phyloP scores from a whole-genome alignment of 2,888 invertebrate genomes.

The Polymixis lichenea region DNA sequence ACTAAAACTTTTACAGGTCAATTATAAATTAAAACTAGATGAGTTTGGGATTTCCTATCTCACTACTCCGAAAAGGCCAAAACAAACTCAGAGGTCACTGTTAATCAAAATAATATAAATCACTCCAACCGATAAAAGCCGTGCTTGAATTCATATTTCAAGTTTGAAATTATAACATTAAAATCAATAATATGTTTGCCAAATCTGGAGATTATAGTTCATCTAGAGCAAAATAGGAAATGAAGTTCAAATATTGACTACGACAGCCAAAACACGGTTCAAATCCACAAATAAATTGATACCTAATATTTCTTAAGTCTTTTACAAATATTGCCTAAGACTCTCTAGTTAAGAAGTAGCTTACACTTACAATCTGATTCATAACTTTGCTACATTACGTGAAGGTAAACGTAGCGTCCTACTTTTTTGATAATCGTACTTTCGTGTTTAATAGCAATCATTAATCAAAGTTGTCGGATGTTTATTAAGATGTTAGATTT shows the following conservation, averaged over 20 bases:
- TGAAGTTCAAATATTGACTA: background rate
- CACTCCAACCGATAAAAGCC: too few relatives aligned
- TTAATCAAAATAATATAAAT: too few relatives aligned
- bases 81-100: too few relatives aligned
- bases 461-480: conserved; percentile 47
- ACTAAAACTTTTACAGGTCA: too few relatives aligned
- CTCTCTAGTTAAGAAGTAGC: background rate
- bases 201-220: background rate
- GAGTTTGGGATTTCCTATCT: too few relatives aligned
- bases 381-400: conserved; percentile 9
- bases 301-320: background rate
- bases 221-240: background rate
- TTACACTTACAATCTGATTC: background rate
- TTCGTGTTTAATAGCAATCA: conserved; percentile 22
- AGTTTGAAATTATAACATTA: too few relatives aligned
- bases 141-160: too few relatives aligned
- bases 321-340: background rate
- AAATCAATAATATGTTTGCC: too few relatives aligned
- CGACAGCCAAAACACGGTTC: background rate
- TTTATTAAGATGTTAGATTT: conserved; percentile 37
- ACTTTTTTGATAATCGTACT: conserved; percentile 27
- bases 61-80: too few relatives aligned
- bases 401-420: conserved; percentile 21
- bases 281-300: background rate
- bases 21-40: too few relatives aligned